Percentiles rank a stretch among this genome's conserved stretches.
These are phyloP conservation scores for Eilema griseolum DNA, from an alignment of 2,888 invertebrate genomes.

Conservation along the genomic window DNA sequence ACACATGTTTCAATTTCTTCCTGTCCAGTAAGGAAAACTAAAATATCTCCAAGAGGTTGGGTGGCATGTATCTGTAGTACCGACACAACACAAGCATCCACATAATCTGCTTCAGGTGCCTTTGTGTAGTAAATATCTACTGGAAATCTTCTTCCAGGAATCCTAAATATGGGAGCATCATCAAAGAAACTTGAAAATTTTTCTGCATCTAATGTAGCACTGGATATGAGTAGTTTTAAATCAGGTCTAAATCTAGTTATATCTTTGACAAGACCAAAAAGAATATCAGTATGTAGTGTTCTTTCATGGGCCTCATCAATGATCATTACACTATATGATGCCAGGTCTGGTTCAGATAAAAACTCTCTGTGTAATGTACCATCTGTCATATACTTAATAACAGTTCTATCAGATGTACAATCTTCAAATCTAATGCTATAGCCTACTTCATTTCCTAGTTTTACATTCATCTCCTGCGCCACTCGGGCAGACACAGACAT, in stretches of 20 bases:
- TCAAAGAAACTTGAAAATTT: slow-evolving; percentile 99
- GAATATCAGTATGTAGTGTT: slow-evolving; percentile 98
- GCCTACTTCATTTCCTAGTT: slow-evolving; percentile 97
- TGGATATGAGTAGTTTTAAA: slow-evolving; percentile 98
- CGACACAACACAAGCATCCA: slow-evolving; percentile 99
- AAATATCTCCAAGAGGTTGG: slow-evolving; percentile 97
- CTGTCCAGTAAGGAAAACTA: slow-evolving; percentile 98
- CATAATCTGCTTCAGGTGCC: slow-evolving; percentile 99
- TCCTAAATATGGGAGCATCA: slow-evolving; percentile 98
- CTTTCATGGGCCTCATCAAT: slow-evolving; percentile 99
- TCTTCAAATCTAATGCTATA: slow-evolving; percentile 99
- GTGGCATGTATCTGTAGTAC: slow-evolving; percentile 99
- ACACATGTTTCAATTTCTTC: slow-evolving; percentile 97
- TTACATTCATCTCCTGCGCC: slow-evolving; percentile 98
- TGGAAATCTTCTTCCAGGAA: slow-evolving; percentile 98
- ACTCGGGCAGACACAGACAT: slow-evolving; percentile 99
- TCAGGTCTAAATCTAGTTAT: slow-evolving; percentile 97
- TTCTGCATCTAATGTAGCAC: slow-evolving; percentile 98
- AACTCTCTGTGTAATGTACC: slow-evolving; percentile 99
- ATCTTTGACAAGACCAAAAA: slow-evolving; percentile 99
- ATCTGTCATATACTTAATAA: slow-evolving; percentile 99
- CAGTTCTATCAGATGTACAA: slow-evolving; percentile 98
- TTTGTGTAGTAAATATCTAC: slow-evolving; percentile 99
- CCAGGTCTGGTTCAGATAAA: slow-evolving; percentile 98
- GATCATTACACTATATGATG: slow-evolving; percentile 98